phyloP scores from a whole-genome alignment of 1,140 invertebrate genomes.

The Pachyrhynchus sulphureomaculatus region DNA sequence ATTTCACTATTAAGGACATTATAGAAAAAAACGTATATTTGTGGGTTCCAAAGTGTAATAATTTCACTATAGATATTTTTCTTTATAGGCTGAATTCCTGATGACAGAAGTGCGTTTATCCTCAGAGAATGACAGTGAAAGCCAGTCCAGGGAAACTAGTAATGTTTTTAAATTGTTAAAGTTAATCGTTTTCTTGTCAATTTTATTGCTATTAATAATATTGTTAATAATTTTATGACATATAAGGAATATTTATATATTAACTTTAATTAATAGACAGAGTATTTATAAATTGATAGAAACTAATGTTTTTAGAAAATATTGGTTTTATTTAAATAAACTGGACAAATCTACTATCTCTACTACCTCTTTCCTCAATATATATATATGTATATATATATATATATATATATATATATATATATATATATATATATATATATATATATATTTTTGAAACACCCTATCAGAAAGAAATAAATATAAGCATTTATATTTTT shows the following conservation, averaged over 20 bases:
- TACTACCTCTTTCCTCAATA: too few relatives aligned
- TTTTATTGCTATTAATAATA: conserved; percentile 31
- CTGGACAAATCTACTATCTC: too few relatives aligned
- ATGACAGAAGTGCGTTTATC: conserved; percentile 32
- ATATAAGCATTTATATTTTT: too few relatives aligned
- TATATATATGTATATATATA: too few relatives aligned
- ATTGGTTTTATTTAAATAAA: too few relatives aligned
- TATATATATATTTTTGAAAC: too few relatives aligned
- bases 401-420: too few relatives aligned
- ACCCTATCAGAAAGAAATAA: too few relatives aligned
- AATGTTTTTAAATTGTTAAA: conserved; percentile 30
- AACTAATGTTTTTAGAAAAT: conserved; percentile 16
- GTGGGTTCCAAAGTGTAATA: too few relatives aligned
- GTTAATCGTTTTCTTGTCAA: conserved; percentile 25
- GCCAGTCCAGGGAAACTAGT: conserved; percentile 5
- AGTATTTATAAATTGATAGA: conserved; percentile 21
- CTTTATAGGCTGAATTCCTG: conserved; percentile 43
- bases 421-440: too few relatives aligned
- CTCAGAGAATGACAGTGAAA: neutral
- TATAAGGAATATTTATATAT: conserved; percentile 24
- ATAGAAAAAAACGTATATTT: too few relatives aligned
- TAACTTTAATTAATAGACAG: conserved; percentile 15
- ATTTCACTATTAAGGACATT: too few relatives aligned
- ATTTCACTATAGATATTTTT: conserved; percentile 5
- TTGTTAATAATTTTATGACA: conserved; percentile 34